These are phyloP conservation scores for Eleginops maclovinus DNA, from an alignment of 2,113 vertebrate genomes.

Conservation along the genomic window DNA sequence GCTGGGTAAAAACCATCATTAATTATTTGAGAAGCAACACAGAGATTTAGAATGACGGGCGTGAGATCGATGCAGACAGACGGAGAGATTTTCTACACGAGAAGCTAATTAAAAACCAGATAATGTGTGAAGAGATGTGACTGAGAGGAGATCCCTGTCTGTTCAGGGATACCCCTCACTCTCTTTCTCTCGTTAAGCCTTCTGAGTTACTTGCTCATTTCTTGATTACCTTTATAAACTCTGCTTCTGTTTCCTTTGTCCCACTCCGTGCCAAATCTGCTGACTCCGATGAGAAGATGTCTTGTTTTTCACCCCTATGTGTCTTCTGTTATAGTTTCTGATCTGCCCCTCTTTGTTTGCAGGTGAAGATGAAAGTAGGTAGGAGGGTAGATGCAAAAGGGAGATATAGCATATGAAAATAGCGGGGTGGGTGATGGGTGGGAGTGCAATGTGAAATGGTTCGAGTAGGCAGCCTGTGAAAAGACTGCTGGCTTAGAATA, in stretches of 20 bases:
- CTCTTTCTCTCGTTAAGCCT: neutral
- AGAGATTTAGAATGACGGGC: slow-evolving; percentile 27
- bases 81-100: slow-evolving; percentile 50
- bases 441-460: slow-evolving; percentile 1
- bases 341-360: neutral
- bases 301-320: neutral
- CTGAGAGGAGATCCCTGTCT: slow-evolving; percentile 38
- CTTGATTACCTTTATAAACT: neutral
- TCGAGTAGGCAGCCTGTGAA: neutral
- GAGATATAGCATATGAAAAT: slow-evolving; percentile 19
- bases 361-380: slow-evolving; percentile 2
- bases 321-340: neutral
- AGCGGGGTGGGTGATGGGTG: neutral
- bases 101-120: slow-evolving; percentile 53
- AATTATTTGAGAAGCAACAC: slow-evolving; percentile 21
- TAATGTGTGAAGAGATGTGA: slow-evolving; percentile 27
- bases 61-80: slow-evolving; percentile 42
- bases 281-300: neutral
- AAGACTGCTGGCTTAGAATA: neutral
- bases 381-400: neutral
- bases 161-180: neutral
- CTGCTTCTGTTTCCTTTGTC: neutral
- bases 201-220: neutral
- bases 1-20: neutral
- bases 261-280: no score